Base-by-base conservation (phyloP, 2,797 vertebrate genomes). In the Vipera ursinii region DNA sequence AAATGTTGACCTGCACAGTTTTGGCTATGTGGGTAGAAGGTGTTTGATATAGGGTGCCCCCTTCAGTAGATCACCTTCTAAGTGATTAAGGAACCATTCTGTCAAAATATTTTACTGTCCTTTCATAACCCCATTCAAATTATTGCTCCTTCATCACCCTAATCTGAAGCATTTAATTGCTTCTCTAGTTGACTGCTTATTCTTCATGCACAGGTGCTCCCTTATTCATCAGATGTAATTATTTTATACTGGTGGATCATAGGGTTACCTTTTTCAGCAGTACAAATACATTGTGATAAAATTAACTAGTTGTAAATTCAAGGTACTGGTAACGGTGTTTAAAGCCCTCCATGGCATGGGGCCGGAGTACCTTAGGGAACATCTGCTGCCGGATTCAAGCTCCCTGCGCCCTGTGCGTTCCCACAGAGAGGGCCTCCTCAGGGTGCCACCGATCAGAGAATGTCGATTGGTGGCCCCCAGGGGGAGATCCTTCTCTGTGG, bases 171-270 rank as follows among this genome's bases (percentile, higher is more conserved):
- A 93, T 86, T 88, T 93, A 95, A 96, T 96, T 94, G 93, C 13
- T 61, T 61, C 90, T 7, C 60, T 89, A 90, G 85, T 90, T 63
- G 82, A 24, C 89, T 86, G 85, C 92, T 86, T 92, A 78, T 91
- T 93, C 55, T 86, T 94, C 95, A 95, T 92, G 94, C 92, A 95
- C 93, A 95, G 78, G 51, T 86, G 88, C 85, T 24, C 38, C 88
- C 56, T 93, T 82, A 65, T 55, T 93, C 94, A 93, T 48, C 93
- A 92, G 90, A 92, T 95, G 93, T 93, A 92, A 93, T 51, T 90
- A 59, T 93, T 95, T 96, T 94, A 94, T 94, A 93, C 92, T 94
- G 94, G 92, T 88, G 94, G 93, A 97, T 92, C 65, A 94, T 65
- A 92, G 93, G 94, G 93, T 94, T 93, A 96, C 95, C 73, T 91